phyloP scores from a whole-genome alignment of 1,140 invertebrate species.

The Trichonephila clavipes region DNA sequence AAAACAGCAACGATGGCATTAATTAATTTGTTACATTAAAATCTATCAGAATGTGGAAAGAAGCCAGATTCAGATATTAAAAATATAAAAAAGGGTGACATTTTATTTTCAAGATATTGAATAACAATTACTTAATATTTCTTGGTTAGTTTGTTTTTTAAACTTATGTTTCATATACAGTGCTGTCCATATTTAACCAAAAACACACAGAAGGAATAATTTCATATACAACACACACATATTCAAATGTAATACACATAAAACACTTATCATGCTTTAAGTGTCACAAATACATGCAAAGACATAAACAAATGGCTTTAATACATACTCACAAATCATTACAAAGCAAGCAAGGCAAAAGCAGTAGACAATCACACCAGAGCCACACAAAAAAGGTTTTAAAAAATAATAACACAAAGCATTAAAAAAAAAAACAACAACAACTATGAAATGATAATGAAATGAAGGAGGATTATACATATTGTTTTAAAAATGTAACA shows the following conservation, averaged over 20 bases:
- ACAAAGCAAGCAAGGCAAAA: constrained; percentile 42
- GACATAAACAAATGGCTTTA: not conserved
- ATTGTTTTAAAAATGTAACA: constrained; percentile 57
- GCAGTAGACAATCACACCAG: constrained; percentile 9
- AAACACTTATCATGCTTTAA: not conserved
- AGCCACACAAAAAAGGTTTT: not conserved
- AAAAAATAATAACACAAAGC: not conserved
- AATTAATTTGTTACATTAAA: no score
- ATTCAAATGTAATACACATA: not conserved
- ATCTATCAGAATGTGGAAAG: no score
- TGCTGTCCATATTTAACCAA: not conserved
- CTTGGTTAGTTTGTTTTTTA: no score
- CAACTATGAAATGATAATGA: constrained; percentile 52
- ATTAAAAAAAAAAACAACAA: not conserved
- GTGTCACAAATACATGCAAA: not conserved
- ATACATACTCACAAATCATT: not conserved
- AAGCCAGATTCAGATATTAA: no score
- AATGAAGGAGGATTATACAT: constrained; percentile 53
- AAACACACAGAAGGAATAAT: not conserved
- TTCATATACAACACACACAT: not conserved
- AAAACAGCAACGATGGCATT: no score
- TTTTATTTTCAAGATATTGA: no score
- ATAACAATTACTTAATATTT: no score
- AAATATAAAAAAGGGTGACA: no score
- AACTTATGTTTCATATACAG: not conserved